These are phyloP conservation scores for Augiades crinisus DNA, from an alignment of 2,888 invertebrate species.

Conservation along the genomic window DNA sequence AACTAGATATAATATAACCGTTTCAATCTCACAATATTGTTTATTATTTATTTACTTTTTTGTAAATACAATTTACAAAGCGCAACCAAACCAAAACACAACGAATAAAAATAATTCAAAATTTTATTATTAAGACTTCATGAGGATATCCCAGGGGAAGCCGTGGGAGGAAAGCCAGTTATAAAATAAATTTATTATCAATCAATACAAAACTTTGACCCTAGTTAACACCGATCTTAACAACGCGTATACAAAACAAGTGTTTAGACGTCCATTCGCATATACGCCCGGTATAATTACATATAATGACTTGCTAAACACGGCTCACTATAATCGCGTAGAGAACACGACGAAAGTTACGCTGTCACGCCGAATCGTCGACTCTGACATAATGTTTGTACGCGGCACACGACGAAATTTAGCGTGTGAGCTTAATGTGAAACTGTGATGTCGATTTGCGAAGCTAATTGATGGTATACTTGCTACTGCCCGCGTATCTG, in stretches of 20 bases:
- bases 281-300: constrained; percentile 2
- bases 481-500: too few species aligned
- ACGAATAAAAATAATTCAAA: too few species aligned
- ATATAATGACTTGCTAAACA: constrained; percentile 9
- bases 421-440: constrained; percentile 6
- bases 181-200: too few species aligned
- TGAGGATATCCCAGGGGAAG: too few species aligned
- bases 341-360: constrained; percentile 16
- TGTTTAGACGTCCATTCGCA: neutral
- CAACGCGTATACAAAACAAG: neutral
- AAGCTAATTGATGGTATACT: neutral
- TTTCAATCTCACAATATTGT: too few species aligned
- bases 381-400: constrained; percentile 3
- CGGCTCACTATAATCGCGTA: constrained; percentile 3
- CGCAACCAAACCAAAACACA: too few species aligned
- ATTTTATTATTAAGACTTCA: too few species aligned
- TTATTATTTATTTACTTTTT: too few species aligned
- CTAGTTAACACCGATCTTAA: neutral
- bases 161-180: too few species aligned
- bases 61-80: too few species aligned
- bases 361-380: constrained; percentile 5
- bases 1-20: too few species aligned
- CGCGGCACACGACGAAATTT: constrained; percentile 2
- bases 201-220: neutral
- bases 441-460: neutral